These are phyloP conservation scores for Perodicticus potto DNA, from an alignment of 2,797 vertebrate genomes.

Conservation along the genomic window DNA sequence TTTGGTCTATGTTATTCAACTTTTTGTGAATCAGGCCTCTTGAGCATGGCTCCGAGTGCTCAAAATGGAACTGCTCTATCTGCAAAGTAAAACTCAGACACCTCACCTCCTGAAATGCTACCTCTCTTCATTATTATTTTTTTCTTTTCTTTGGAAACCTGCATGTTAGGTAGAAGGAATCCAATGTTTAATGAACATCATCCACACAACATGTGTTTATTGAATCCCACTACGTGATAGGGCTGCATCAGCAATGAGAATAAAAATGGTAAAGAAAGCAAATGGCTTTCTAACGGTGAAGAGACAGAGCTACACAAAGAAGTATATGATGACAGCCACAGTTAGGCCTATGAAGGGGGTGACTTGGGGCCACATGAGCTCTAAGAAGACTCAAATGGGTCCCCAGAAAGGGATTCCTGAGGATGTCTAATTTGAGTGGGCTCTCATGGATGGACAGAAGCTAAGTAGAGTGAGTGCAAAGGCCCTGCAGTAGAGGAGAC, in stretches of 20 bases:
- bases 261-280: background rate
- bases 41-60: background rate
- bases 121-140: background rate
- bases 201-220: background rate
- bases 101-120: background rate
- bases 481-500: fast-evolving
- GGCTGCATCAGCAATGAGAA: background rate
- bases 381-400: background rate
- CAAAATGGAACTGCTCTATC: background rate
- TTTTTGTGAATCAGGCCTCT: background rate
- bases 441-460: background rate
- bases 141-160: background rate
- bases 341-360: background rate
- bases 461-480: background rate
- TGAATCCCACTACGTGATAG: background rate
- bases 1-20: background rate
- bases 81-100: background rate
- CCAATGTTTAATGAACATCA: background rate
- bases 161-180: background rate
- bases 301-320: background rate
- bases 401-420: background rate
- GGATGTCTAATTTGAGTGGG: background rate
- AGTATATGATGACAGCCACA: background rate
- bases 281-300: background rate
- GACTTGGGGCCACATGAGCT: background rate